Evolutionary conservation across 1,140 invertebrate genomes (phyloP), one percentile per base, ranked within the genome.

Genomic region (Penaeus chinensis): DNA sequence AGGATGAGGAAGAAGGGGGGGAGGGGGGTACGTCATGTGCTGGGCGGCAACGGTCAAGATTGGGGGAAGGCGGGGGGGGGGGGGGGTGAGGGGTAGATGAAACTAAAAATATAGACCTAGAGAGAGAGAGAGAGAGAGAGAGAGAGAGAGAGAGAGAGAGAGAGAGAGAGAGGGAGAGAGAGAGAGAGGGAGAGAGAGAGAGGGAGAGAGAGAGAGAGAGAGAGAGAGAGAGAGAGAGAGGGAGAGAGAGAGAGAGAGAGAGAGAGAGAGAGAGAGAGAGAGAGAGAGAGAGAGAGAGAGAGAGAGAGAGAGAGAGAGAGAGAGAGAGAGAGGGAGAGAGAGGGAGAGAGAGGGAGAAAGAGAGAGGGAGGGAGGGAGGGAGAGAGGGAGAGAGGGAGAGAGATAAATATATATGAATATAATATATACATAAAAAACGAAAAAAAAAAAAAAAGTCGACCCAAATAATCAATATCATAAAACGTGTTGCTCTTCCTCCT

Each of bases 161-260:
- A 76, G 74, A 76, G 74, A 76, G 74, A 76, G 74, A 76, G 74
- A 76, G 74, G 11, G 74, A 76, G 74, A 76, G 74, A 76, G 74
- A 76, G 74, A 76, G 74, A 76, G 74, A 76, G 74, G 11, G 74
- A 76, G 74, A 76, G 74, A 76, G 74, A 76, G 74, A 76, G 74
- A 76, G 74, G 11, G 74, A 76, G 74, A 76, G 74, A 76, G 74
- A 76, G 74, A 76, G 11, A 76, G 74, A 76, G 71, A 76, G 71
- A 76, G 71, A 37, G 37, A 37, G 37, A 76, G 74, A 76, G 74
- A 76, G 74, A 11, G 74, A 76, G 74, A 76, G 74, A 42, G 4
- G 4, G 37, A 54, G 54, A 16, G 54, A 13, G 0, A 54, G 74
- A 76, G 74, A 76, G 74, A 76, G 11, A 76, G 74, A n/a, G n/a